Evolutionary conservation across 35 echinoderm and acorn worm species (phyloP), one percentile per base, ranked within the genome.

Genomic region (Chiridota heheva): DNA sequence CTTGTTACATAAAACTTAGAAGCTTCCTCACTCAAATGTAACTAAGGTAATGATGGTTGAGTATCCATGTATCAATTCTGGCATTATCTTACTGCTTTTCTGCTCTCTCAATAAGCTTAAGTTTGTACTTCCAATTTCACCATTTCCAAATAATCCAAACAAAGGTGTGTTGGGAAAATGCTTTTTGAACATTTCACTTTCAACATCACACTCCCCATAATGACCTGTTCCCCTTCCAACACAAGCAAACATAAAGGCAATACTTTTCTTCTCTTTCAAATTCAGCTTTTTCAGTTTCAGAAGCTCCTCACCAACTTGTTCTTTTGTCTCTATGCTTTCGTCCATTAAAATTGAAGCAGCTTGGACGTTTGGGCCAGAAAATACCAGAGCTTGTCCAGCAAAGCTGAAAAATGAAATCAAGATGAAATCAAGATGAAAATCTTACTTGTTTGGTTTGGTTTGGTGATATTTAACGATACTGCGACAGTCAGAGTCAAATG

Each of bases 161-260:
- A 98, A 53, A 0, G 95, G 95, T 10, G 86, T 89, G 26, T 81
- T 67, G 1, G 95, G 95, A 56, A 98, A 98, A 25, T 84, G 18
- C 40, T 81, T 62, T 17, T 63, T 70, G 56, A 98, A 98, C n/a
- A 61, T 89, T 57, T 84, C 49, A 69, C 95, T 98, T 42, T 98
- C 95, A 0, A 91, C 89, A 47, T 92, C 84, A 17, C 74, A 40
- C 35, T 79, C 65, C 2, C 40, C 25, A 29, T 92, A 91, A 68
- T 88, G 86, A 32, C 82, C 31, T 2, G 16, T 4, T 5, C 95
- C 95, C 16, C 95, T 36, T 6, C 95, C 95, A 16, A 91, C 63
- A 36, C 95, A 98, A 3, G 89, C 89, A 70, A 98, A 91, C 95
- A 98, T 88, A 43, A 98, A 92, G 4, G 64, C 95, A 0, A 98